Base-by-base conservation (phyloP, 2,797 vertebrate species). In the Scolopax rusticola region DNA sequence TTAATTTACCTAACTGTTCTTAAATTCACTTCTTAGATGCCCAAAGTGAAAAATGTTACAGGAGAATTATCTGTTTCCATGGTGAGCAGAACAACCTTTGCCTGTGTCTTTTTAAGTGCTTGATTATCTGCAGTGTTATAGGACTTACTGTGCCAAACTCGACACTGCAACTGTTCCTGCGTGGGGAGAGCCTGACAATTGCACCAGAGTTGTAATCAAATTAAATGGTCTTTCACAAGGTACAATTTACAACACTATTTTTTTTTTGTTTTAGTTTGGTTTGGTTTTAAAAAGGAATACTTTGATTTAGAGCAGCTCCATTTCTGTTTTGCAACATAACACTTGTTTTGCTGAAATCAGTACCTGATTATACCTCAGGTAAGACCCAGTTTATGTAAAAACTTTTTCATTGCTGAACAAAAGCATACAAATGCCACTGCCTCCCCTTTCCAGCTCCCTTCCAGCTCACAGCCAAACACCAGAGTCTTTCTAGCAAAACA, bases 11-110 rank as follows among this genome's bases (percentile, higher is more conserved):
- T 94, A 93, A 91, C 84, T 82, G 47, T 73, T 95, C 70, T 70
- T 92, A 94, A 87, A 93, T 70, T 90, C 1, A 2, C 67, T 76
- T 91, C 79, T 70, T 82, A 63, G 79, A 81, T 79, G 67, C 63
- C 79, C 45, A 85, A 88, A 88, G 48, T 77, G 77, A 91, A 85
- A 81, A 95, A 78, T 36, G 38, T 45, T 84, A 82, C 70, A 79
- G 80, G 43, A 90, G 86, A 92, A 84, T 84, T 86, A 91, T 76
- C 73, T 84, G 87, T 95, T 96, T 95, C 96, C 74, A 93, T 93
- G 84, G 92, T 89, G 69, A 96, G 63, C 15, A 67, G 74, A 93
- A 90, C 50, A 86, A 82, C 93, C 90, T 89, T 89, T 63, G 47
- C 80, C 25, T 51, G n/a, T 79, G 56, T 77, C 77, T 93, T 90